Percentiles rank a stretch among this genome's conserved stretches.
phyloP scores from a whole-genome alignment of 2,113 vertebrate genomes.

The Phylloscopus trochilus region DNA sequence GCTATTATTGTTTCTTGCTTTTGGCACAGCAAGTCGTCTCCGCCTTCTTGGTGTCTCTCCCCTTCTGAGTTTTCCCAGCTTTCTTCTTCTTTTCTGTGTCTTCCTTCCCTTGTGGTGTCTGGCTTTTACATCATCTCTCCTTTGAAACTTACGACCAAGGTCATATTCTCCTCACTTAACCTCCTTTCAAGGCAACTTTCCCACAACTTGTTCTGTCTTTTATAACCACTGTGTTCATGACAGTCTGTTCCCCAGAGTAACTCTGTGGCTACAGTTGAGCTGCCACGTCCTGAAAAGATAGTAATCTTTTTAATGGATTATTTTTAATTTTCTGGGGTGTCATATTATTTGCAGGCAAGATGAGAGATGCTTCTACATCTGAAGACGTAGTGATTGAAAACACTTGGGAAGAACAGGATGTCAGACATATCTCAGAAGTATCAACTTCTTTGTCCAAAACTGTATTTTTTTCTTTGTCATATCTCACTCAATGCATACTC shows the following conservation, averaged over 20 bases:
- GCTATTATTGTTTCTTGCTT: slow-evolving; percentile 14
- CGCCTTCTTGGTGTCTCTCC: background rate
- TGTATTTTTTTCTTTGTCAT: background rate
- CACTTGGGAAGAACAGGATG: background rate
- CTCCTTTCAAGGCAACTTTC: background rate
- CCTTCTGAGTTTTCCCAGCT: background rate
- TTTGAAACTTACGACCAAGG: background rate
- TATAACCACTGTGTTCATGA: background rate
- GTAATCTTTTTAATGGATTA: background rate
- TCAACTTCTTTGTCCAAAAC: background rate
- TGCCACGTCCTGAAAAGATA: background rate
- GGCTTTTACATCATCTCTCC: background rate
- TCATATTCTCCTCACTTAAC: background rate
- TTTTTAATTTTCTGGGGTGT: background rate
- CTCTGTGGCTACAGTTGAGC: background rate
- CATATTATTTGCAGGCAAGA: background rate
- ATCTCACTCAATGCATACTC: background rate
- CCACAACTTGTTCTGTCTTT: background rate
- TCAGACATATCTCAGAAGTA: background rate
- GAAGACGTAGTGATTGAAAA: background rate
- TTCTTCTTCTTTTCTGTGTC: background rate
- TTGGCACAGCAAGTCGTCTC: background rate
- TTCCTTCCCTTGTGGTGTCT: background rate
- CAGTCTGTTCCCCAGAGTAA: background rate
- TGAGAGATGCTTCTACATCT: background rate